These are phyloP conservation scores for Jacana jacana DNA, from an alignment of 2,113 vertebrate genomes.

Conservation along the genomic window DNA sequence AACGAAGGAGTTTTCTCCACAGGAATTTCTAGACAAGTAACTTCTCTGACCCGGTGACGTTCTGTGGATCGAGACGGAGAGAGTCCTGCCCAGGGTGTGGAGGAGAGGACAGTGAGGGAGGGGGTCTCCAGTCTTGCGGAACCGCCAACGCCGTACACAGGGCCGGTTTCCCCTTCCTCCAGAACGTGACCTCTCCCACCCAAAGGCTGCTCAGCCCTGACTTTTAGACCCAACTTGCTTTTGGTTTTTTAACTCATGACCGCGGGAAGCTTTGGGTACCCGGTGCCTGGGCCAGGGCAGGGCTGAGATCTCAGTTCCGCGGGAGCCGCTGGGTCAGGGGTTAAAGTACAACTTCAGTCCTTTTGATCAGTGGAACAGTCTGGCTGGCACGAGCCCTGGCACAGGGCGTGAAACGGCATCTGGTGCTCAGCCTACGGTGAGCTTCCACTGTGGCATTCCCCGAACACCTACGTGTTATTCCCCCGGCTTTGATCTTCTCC, in stretches of 20 bases:
- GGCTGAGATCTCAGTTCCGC: not conserved
- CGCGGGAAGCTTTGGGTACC: not conserved
- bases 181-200: not conserved
- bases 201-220: not conserved
- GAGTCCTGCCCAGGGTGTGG: not conserved
- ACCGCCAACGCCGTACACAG: fast-evolving
- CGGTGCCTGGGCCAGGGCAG: not conserved
- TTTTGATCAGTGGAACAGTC: constrained; percentile 37
- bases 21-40: not conserved
- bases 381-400: not conserved
- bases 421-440: not conserved
- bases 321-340: not conserved
- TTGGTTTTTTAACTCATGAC: not conserved
- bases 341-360: not conserved
- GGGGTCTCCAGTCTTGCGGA: not conserved
- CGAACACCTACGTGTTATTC: not conserved
- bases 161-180: not conserved
- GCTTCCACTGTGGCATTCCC: not conserved
- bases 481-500: not conserved
- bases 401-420: not conserved
- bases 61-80: not conserved
- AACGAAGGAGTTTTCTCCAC: not conserved
- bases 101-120: not conserved
- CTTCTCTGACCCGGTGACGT: not conserved
- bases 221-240: not conserved